Evolutionary conservation across 2,113 vertebrate genomes (phyloP), one percentile per base, ranked within the genome.

Genomic region (Lepidothrix coronata): DNA sequence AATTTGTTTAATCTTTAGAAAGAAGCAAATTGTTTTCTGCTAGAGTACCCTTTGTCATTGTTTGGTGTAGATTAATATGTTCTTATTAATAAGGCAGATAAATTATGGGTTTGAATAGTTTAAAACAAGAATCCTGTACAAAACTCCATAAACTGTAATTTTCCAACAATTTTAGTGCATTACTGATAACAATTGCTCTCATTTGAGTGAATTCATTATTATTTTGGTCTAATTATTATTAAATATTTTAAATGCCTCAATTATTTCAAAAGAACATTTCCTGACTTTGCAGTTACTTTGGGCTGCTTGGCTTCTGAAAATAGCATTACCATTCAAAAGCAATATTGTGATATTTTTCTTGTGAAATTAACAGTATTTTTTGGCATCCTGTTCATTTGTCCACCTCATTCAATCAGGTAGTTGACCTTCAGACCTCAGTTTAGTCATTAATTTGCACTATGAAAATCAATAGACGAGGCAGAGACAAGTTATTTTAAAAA

Each of bases 71-170:
- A 95, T 89, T 31, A 85, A 39, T 85, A 52, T 57, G 16, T 75
- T 89, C 67, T 91, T 86, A 70, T 68, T 84, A 89, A 49, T 58
- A 87, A 90, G 43, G 49, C 67, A 82, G 78, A 84, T 58, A 78
- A 86, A 91, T 92, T 80, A 83, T 41, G 27, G n/a, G 51, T 83
- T 95, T 91, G 43, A 94, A 76, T 63, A 59, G n/a, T 74, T 93
- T 72, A 59, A 83, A 61, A 85, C 66, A 35, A 76, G 55, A 92
- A 76, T 79, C 85, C 71, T 14, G 2, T 76, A 66, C 37, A 91
- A 76, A 81, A 62, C 57, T 92, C 25, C 54, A 52, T 86, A 95
- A 90, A 92, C 77, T 86, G 66, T 95, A 93, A 93, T 96, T 96
- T 95, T 54, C 67, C 39, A 81, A 71, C 80, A 94, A 93, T 93